Conservation (phyloP, 2,113 vertebrate genomes). For the Neodontobutis hainanensis region DNA sequence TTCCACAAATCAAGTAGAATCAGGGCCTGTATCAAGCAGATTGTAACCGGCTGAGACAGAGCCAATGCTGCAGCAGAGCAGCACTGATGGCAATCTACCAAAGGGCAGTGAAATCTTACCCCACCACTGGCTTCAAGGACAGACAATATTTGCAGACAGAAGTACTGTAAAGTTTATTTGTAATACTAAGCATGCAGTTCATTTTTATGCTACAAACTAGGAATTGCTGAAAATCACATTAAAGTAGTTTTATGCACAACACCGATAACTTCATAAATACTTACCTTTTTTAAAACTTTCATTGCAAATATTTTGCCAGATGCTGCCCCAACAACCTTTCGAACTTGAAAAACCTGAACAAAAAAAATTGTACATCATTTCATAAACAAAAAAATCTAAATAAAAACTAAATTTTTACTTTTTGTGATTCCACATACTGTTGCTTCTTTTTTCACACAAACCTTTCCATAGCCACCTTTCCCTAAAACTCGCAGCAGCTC, state of each 20-base stretch:
- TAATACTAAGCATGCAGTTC: slow-evolving; percentile 19
- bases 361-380: neutral
- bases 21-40: slow-evolving; percentile 27
- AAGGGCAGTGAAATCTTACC: slow-evolving; percentile 58
- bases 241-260: neutral
- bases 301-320: slow-evolving; percentile 99
- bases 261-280: neutral
- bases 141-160: slow-evolving; percentile 50
- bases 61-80: slow-evolving; percentile 60
- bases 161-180: slow-evolving; percentile 37
- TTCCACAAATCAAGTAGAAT: slow-evolving; percentile 45
- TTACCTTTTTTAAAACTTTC: slow-evolving; percentile 99
- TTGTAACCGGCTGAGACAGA: slow-evolving; percentile 43
- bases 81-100: slow-evolving; percentile 49
- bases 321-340: slow-evolving; percentile 94
- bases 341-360: slow-evolving; percentile 94
- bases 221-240: neutral
- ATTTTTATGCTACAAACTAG: slow-evolving; percentile 8
- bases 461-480: slow-evolving; percentile 99
- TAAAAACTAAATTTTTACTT: neutral
- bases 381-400: neutral
- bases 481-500: slow-evolving; percentile 95
- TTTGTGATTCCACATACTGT: neutral
- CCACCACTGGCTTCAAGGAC: slow-evolving; percentile 49
- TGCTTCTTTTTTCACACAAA: slow-evolving; percentile 50